Conservation (phyloP, 2,888 invertebrate genomes). For the Ormyrus rosae region DNA sequence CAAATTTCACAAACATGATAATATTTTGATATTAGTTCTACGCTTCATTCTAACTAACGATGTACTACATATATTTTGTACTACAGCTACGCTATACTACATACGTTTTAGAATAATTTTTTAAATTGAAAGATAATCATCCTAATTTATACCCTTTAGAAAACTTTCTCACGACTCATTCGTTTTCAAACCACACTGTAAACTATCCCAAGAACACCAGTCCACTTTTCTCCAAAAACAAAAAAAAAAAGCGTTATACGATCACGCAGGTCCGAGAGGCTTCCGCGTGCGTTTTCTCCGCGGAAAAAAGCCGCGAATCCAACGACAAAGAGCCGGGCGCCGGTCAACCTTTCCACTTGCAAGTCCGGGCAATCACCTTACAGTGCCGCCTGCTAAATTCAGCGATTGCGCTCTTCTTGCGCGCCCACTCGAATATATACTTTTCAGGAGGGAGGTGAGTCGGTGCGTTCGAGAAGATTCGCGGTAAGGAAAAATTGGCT, state of each 20-base stretch:
- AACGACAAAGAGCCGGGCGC: conserved; percentile 4
- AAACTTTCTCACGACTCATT: too few relatives aligned
- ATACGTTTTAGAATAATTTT: too few relatives aligned
- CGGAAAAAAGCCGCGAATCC: conserved; percentile 5
- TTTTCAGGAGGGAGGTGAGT: background rate
- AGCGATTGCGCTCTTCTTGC: conserved; percentile 43
- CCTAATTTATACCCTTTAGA: too few relatives aligned
- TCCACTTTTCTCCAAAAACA: background rate
- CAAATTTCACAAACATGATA: too few relatives aligned
- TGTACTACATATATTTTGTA: too few relatives aligned
- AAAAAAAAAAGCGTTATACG: background rate
- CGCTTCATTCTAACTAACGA: too few relatives aligned
- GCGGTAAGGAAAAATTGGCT: too few relatives aligned
- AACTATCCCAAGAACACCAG: background rate
- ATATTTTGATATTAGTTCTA: too few relatives aligned
- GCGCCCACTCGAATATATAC: background rate
- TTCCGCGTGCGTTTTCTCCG: conserved; percentile 13
- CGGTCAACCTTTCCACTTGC: conserved; percentile 31
- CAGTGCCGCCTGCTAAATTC: conserved; percentile 49
- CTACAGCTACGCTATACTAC: too few relatives aligned
- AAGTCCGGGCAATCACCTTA: conserved; percentile 48
- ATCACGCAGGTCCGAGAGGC: background rate
- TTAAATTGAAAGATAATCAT: too few relatives aligned
- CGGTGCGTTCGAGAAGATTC: too few relatives aligned
- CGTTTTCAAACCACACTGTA: too few relatives aligned